These are phyloP conservation scores for Rhorus exstirpatorius DNA, from an alignment of 2,888 invertebrate species.

Conservation along the genomic window DNA sequence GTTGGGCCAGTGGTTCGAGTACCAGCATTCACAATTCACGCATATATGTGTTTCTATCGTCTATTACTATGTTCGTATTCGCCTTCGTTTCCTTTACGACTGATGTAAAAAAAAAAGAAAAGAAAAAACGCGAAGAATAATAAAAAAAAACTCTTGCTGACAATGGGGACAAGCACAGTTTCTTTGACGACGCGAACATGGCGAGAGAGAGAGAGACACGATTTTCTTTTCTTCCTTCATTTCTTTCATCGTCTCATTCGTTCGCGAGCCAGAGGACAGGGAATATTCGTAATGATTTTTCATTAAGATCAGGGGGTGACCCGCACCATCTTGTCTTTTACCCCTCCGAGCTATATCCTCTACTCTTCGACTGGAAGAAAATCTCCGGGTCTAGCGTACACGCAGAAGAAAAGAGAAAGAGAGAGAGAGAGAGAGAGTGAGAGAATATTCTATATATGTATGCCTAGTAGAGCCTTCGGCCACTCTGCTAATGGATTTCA, in stretches of 20 bases:
- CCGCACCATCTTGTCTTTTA: constrained; percentile 45
- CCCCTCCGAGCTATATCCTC: not conserved
- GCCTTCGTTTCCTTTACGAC: constrained; percentile 52
- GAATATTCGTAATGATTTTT: constrained; percentile 76
- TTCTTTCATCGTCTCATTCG: constrained; percentile 28
- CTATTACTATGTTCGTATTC: constrained; percentile 32
- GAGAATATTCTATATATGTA: constrained; percentile 9
- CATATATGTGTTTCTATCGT: not conserved
- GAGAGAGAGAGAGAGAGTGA: constrained; percentile 11
- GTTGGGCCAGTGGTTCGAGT: constrained; percentile 20
- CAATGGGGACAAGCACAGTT: constrained; percentile 47
- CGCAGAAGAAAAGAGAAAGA: constrained; percentile 8
- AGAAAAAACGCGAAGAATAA: constrained; percentile 25
- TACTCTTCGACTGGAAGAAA: constrained; percentile 44
- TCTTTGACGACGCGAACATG: constrained; percentile 29
- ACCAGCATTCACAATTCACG: constrained; percentile 56
- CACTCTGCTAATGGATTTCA: constrained; percentile 77
- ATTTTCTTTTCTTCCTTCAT: constrained; percentile 45
- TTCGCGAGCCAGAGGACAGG: constrained; percentile 57
- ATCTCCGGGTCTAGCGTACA: constrained; percentile 50
- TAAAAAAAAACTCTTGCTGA: constrained; percentile 55
- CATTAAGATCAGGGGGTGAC: constrained; percentile 68
- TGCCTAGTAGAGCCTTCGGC: constrained; percentile 52
- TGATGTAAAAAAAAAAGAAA: constrained; percentile 40
- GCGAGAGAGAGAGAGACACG: constrained; percentile 40